phyloP scores from a whole-genome alignment of 1,140 invertebrate species.

The Drosophila nannoptera region DNA sequence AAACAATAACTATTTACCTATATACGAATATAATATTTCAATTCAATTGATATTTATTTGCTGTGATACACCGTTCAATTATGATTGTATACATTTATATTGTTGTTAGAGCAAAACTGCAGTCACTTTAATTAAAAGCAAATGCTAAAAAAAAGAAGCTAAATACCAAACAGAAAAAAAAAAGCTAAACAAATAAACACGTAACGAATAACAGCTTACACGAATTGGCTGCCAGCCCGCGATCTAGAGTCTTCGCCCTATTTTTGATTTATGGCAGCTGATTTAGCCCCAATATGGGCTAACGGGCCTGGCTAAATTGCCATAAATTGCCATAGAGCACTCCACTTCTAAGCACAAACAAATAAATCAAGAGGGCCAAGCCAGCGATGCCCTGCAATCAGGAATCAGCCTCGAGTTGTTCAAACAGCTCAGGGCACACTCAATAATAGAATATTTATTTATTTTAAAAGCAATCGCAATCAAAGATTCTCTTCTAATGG shows the following conservation, averaged over 20 bases:
- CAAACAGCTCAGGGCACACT: too few species aligned
- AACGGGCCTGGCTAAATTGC: slow-evolving; percentile 61
- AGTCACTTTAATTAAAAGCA: slow-evolving; percentile 30
- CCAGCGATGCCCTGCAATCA: slow-evolving; percentile 14
- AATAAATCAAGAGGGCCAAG: slow-evolving; percentile 58
- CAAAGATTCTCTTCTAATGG: too few species aligned
- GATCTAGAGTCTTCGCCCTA: slow-evolving; percentile 1
- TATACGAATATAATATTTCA: slow-evolving; percentile 29
- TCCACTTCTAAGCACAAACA: slow-evolving; percentile 61
- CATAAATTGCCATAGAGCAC: slow-evolving; percentile 58
- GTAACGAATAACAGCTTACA: background rate
- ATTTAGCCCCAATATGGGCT: slow-evolving; percentile 21
- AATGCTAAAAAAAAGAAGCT: slow-evolving; percentile 18
- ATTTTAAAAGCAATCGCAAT: too few species aligned
- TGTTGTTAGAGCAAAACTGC: slow-evolving; percentile 32
- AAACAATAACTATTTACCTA: slow-evolving; percentile 10
- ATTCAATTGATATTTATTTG: slow-evolving; percentile 46
- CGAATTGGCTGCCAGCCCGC: background rate
- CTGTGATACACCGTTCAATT: slow-evolving; percentile 45
- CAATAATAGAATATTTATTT: too few species aligned
- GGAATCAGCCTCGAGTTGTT: too few species aligned
- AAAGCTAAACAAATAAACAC: background rate
- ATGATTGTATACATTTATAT: slow-evolving; percentile 26
- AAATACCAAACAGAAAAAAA: slow-evolving; percentile 17
- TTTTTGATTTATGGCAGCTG: slow-evolving; percentile 57